Conservation (phyloP, 1,140 invertebrate species). For the Eriocheir sinensis region DNA sequence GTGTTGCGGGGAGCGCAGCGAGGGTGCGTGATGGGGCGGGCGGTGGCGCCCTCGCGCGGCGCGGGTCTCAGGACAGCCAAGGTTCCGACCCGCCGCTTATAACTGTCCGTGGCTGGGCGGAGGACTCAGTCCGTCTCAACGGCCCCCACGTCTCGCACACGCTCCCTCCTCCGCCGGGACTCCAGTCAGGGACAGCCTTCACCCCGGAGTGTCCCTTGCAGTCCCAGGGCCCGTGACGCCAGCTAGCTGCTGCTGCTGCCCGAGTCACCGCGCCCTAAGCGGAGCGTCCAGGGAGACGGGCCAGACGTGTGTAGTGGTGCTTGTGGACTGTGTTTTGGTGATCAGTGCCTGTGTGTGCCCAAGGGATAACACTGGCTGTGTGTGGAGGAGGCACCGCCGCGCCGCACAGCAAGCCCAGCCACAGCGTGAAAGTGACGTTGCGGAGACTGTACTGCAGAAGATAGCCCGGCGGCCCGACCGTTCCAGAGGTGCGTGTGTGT, state of each 20-base stretch:
- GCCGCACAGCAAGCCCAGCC: not conserved
- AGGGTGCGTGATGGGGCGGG: not conserved
- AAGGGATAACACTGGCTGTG: conserved; percentile 38
- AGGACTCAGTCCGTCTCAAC: conserved; percentile 45
- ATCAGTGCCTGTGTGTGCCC: conserved; percentile 31
- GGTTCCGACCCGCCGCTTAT: conserved; percentile 50
- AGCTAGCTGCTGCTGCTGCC: not conserved
- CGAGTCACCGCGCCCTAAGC: not conserved
- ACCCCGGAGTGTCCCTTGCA: conserved; percentile 47
- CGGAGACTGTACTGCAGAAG: not conserved
- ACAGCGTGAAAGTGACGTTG: not conserved
- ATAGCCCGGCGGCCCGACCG: not conserved
- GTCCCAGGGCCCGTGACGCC: conserved; percentile 14
- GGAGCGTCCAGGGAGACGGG: not conserved
- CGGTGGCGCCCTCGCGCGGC: conserved; percentile 38
- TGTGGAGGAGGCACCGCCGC: not conserved
- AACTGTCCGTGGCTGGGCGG: conserved; percentile 50
- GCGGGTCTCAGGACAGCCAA: conserved; percentile 43
- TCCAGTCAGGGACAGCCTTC: conserved; percentile 50
- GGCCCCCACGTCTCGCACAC: conserved; percentile 46
- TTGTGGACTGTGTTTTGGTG: conserved; percentile 17
- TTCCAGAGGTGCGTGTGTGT: not conserved
- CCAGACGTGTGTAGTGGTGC: not conserved
- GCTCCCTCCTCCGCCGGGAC: not conserved
- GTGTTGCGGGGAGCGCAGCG: conserved; percentile 25